Base-by-base conservation (phyloP, 2,113 vertebrate genomes). In the Anhinga anhinga region DNA sequence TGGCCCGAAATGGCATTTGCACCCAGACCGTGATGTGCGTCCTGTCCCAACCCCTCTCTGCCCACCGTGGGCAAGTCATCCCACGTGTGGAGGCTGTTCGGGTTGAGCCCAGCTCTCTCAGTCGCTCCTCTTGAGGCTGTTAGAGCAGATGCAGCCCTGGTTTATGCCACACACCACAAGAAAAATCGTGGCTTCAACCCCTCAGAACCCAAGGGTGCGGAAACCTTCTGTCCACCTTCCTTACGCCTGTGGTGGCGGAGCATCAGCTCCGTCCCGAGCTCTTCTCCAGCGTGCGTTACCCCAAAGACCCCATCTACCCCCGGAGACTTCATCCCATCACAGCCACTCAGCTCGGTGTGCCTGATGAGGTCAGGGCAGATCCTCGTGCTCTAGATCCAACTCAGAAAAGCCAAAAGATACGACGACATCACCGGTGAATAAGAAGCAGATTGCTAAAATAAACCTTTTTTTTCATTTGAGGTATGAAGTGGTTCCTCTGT, bases 11-110 rank as follows among this genome's bases (percentile, higher is more conserved):
- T 0, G 10, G 19, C 17, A 1, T n/a, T 36, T 20, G 36, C 38
- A 21, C 21, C 0, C 15, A 7, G 26, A 34, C 3, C 0, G 3
- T 8, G 44, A 19, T 1, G 16, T 1, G 0, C 1, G 32, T 21
- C 45, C 36, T 5, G 5, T 4, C 52, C 82, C 27, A 7, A 1
- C 52, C 52, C 38, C 16, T 0, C 56, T 36, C 25, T 40, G 58
- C 58, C n/a, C 22, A 2, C 26, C 22, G 0, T 21, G 30, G 49
- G 6, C 49, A 4, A 6, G 32, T 3, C 2, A 1, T 10, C 25
- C 22, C 3, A 0, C 4, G 40, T 19, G 4, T 1, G 22, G 62
- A 22, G 26, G 58, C 5, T 15, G 32, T 14, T n/a, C 0, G 13
- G 34, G 30, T 25, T 10, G 76, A 45, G 5, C 12, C 5, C 27